Base-by-base conservation (phyloP, 2,888 invertebrate genomes). In the Phaonia tiefii region DNA sequence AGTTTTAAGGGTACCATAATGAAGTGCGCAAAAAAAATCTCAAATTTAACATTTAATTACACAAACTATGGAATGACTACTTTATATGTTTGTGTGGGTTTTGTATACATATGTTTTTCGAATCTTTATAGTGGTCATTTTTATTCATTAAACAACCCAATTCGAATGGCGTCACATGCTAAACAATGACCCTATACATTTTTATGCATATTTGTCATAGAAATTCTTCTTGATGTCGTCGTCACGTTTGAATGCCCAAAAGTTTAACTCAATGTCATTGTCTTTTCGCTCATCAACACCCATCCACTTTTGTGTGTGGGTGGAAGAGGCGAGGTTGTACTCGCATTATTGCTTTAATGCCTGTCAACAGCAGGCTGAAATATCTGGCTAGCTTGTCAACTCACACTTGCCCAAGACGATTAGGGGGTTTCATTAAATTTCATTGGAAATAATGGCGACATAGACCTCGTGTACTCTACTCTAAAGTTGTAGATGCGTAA, bases 1-100 rank as follows among this genome's bases (percentile, higher is more conserved):
- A n/a, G n/a, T n/a, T n/a, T 37, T 65, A 70, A 42, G 79, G 65
- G 78, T 56, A 31, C 56, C 69, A 65, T 70, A 65, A 70, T 70
- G 15, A 65, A 74, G 44, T 65, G 70, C 44, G 31, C n/a, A 77
- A 73, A 66, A 58, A 66, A 58, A 63, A 54, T 65, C 37, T 70
- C 37, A 37, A 65, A 70, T 70, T 42, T 60, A 63, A 44, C 42
- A 63, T 75, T 63, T 70, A 56, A 70, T 76, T 76, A 26, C 31
- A 4, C 25, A n/a, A 51, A 60, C 22, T 51, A 22, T n/a, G n/a
- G n/a, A n/a, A n/a, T n/a, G n/a, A n/a, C n/a, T n/a, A 8, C 51
- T 11, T 31, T 51, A 22, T 10, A 0, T 56, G 8, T 54, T 1
- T 22, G 15, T 22, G 13, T 42, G 4, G 2, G 42, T 39, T 2